These are phyloP conservation scores for Ladona fulva DNA, from an alignment of 1,140 invertebrate genomes.

Conservation along the genomic window DNA sequence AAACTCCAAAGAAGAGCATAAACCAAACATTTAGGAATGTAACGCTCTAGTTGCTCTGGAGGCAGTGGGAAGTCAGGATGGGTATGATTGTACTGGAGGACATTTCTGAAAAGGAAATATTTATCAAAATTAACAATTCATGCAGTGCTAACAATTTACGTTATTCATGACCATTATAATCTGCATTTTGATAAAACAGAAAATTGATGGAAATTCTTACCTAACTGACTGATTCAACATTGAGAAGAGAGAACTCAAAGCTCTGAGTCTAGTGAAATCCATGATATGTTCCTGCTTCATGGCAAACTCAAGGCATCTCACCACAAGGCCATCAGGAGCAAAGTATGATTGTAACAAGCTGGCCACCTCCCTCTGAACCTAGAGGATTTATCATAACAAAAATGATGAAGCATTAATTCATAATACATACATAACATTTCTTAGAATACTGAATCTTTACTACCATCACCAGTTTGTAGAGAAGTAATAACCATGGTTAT, in stretches of 20 bases:
- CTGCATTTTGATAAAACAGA: too few species aligned
- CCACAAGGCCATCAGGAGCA: constrained; percentile 84
- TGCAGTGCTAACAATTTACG: too few species aligned
- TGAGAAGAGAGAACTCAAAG: constrained; percentile 90
- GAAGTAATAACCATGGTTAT: too few species aligned
- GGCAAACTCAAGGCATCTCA: constrained; percentile 83
- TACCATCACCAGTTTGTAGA: too few species aligned
- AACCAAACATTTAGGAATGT: constrained; percentile 86
- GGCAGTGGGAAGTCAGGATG: constrained; percentile 93
- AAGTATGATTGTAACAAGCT: constrained; percentile 77
- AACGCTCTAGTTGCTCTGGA: constrained; percentile 84
- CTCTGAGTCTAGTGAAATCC: constrained; percentile 94
- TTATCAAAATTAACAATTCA: too few species aligned
- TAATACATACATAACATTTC: too few species aligned
- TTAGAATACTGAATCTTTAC: too few species aligned
- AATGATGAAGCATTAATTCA: too few species aligned
- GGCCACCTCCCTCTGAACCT: constrained; percentile 83
- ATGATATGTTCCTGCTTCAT: constrained; percentile 94
- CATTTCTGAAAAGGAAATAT: constrained; percentile 51
- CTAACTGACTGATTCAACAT: constrained; percentile 92
- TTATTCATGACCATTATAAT: too few species aligned
- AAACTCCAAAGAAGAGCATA: constrained; percentile 96
- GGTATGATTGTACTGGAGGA: constrained; percentile 84
- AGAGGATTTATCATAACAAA: too few species aligned
- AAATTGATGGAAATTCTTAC: constrained; percentile 35